These are phyloP conservation scores for Holothuria scabra DNA, from an alignment of 53 echinoderm and acorn worm species.

Conservation along the genomic window DNA sequence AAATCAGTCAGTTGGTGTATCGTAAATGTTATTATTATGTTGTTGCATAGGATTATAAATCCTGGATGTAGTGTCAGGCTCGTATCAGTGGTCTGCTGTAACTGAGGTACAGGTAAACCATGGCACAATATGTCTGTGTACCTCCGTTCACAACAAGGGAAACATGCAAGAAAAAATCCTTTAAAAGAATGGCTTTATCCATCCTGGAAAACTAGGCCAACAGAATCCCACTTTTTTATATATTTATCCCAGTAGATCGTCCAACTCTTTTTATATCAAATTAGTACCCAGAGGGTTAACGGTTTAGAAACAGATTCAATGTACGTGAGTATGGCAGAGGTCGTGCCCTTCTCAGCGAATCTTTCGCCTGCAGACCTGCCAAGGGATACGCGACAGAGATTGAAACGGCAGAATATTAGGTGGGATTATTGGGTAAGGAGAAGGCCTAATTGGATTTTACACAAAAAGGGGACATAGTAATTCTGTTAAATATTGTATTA, in stretches of 20 bases:
- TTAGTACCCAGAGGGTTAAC: conserved; percentile 45
- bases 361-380: conserved; percentile 40
- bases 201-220: conserved; percentile 32
- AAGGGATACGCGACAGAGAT: conserved; percentile 18
- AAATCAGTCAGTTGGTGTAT: no score
- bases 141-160: no score
- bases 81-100: no score
- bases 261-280: conserved; percentile 34
- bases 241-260: conserved; percentile 37
- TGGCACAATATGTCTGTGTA: no score
- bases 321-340: background rate
- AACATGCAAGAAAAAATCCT: no score
- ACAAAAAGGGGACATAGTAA: conserved; percentile 46
- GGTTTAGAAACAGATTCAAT: conserved; percentile 13
- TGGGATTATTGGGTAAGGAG: conserved; percentile 47
- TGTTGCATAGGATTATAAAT: no score
- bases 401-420: conserved; percentile 41
- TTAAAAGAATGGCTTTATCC: conserved; percentile 16
- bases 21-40: no score
- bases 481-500: conserved; percentile 44
- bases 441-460: conserved; percentile 45
- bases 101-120: no score
- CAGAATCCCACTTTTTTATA: conserved; percentile 5
- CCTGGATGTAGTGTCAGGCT: no score
- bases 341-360: conserved; percentile 37